Base-by-base conservation (phyloP, 2,797 vertebrate species). In the Urosaurus nigricauda region DNA sequence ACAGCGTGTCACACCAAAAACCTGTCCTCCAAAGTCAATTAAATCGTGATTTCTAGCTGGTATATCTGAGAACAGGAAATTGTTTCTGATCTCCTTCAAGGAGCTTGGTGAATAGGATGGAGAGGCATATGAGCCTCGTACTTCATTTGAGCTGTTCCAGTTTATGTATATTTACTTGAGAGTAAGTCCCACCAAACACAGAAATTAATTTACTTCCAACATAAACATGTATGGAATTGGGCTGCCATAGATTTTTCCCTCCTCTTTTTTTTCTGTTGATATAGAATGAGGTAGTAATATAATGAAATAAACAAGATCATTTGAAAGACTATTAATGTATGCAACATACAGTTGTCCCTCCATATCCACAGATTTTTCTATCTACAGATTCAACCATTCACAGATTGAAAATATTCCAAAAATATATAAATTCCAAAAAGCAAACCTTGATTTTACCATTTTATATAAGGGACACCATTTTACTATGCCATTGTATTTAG, bases 11-110 rank as follows among this genome's bases (percentile, higher is more conserved):
- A 79, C 53, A 71, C 26, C 53, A 78, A 85, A 83, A 89, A 73
- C 4, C 73, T 84, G 87, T 83, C n/a, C 63, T 60, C 73, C n/a
- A 56, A 53, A 83, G 47, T 56, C 58, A 56, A 37, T 40, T 53
- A 32, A 78, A 47, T 40, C 84, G 77, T 65, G 29, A 78, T 78
- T 47, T 77, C 74, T 51, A 78, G 74, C 40, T 35, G 58, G n/a
- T 60, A 47, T 32, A 63, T 35, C 71, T 77, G 70, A 63, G 56
- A n/a, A 71, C 73, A 70, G 68, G 53, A 82, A 87, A n/a, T 58
- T 87, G 75, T 83, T 88, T 88, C n/a, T 74, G 26, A 70, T 83
- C 47, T 78, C 19, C 81, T 78, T 78, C 68, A 53, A n/a, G 9
- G 17, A 70, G 43, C 17, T 37, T 87, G 86, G 17, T 80, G 85